These are phyloP conservation scores for Camponotus vicinus DNA, from an alignment of 1,140 invertebrate species.

Conservation along the genomic window DNA sequence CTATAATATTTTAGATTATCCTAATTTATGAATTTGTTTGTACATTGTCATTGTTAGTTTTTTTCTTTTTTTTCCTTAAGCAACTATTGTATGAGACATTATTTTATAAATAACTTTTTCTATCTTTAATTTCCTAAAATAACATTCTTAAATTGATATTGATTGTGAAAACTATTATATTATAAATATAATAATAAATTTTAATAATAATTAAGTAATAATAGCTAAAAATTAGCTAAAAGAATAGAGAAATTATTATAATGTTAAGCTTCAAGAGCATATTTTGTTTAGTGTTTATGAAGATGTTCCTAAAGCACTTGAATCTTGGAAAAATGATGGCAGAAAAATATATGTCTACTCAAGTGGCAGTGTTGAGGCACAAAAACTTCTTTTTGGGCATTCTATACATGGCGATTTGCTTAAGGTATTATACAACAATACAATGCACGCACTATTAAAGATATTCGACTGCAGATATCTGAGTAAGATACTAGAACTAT, in stretches of 20 bases:
- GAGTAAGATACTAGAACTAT: background rate
- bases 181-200: slow-evolving; percentile 36
- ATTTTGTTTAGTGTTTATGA: slow-evolving; percentile 91
- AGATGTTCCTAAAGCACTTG: slow-evolving; percentile 92
- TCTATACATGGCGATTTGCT: slow-evolving; percentile 92
- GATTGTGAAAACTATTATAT: slow-evolving; percentile 6
- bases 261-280: slow-evolving; percentile 1
- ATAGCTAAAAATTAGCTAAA: background rate
- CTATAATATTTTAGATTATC: background rate
- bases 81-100: background rate
- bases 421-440: slow-evolving; percentile 83
- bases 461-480: background rate
- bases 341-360: slow-evolving; percentile 95
- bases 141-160: background rate
- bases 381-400: slow-evolving; percentile 95
- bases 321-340: slow-evolving; percentile 89
- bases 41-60: background rate
- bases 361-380: slow-evolving; percentile 96
- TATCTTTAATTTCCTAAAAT: background rate
- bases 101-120: slow-evolving; percentile 14
- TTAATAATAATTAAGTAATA: background rate
- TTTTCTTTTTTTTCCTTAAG: background rate
- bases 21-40: background rate
- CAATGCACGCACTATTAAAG: background rate
- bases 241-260: slow-evolving; percentile 40